Conservation (phyloP, 2,113 vertebrate genomes). For the Pelvicachromis taeniatus region DNA sequence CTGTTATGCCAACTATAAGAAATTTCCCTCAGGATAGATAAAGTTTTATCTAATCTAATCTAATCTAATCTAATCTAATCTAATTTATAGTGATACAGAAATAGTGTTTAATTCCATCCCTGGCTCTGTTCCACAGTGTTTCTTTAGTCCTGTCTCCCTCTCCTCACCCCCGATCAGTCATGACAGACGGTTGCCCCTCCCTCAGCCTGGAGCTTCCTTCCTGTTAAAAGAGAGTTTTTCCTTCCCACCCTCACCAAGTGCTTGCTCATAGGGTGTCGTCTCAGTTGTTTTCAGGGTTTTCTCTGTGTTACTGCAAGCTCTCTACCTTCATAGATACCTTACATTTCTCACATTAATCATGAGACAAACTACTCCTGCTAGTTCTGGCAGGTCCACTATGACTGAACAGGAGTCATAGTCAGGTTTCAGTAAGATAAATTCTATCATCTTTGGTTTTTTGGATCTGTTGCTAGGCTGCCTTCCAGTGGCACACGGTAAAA, state of each 20-base stretch:
- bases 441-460: neutral
- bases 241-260: neutral
- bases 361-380: neutral
- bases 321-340: neutral
- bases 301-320: neutral
- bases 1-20: neutral
- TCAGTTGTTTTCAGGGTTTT: neutral
- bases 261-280: neutral
- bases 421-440: neutral
- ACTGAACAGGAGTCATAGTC: neutral
- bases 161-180: too few relatives aligned
- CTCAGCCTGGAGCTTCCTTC: neutral
- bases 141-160: neutral
- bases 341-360: neutral
- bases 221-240: neutral
- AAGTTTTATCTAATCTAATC: too few relatives aligned
- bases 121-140: neutral
- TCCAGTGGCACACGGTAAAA: neutral
- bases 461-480: neutral
- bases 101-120: too few relatives aligned
- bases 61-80: too few relatives aligned
- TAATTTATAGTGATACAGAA: neutral
- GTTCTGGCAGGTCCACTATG: neutral
- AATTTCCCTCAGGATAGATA: too few relatives aligned
- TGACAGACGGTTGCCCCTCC: neutral